Base-by-base conservation (phyloP, 2,888 invertebrate species). In the Nephrotoma appendiculata region DNA sequence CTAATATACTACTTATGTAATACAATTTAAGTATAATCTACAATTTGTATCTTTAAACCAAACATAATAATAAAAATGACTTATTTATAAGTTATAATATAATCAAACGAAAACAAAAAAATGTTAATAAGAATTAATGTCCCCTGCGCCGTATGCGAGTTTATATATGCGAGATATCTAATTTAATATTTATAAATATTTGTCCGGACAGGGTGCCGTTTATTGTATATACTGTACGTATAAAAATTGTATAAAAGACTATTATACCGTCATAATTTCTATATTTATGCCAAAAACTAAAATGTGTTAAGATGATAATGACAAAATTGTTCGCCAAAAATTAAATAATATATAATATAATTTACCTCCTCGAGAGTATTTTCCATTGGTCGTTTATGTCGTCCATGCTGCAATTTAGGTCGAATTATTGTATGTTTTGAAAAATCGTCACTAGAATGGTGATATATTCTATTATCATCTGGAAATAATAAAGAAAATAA, bases 351-450 rank as follows among this genome's bases (percentile, higher is more conserved):
- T 11, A 83, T 86, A 83, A 87, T 85, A 42, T 45, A 83, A 57
- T 45, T 84, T 84, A 96, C 96, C 93, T 94, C 92, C 90, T 95
- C 94, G 92, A 93, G 94, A 57, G 96, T 96, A 87, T 94, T 92
- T 57, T 93, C 92, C 89, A 96, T 94, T 90, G 94, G 94, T 90
- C 95, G 92, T 92, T 95, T 96, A 89, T 94, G 95, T 91, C 95
- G 94, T 87, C 94, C 95, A 93, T 96, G 96, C 90, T 95, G 95
- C 88, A 96, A 92, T 89, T 93, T 93, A 43, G 96, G 96, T 89
- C 93, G 94, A 88, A 96, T 84, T 84, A 84, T 84, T 42, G 84
- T 84, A 84, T 43, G 41, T 42, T 84, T 84, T 5, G 84, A 84
- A 84, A 84, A 84, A 42, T 84, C 84, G n/a, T 84, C 84, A 42